Base-by-base conservation (phyloP, 2,888 invertebrate genomes). In the Dugesia japonica region DNA sequence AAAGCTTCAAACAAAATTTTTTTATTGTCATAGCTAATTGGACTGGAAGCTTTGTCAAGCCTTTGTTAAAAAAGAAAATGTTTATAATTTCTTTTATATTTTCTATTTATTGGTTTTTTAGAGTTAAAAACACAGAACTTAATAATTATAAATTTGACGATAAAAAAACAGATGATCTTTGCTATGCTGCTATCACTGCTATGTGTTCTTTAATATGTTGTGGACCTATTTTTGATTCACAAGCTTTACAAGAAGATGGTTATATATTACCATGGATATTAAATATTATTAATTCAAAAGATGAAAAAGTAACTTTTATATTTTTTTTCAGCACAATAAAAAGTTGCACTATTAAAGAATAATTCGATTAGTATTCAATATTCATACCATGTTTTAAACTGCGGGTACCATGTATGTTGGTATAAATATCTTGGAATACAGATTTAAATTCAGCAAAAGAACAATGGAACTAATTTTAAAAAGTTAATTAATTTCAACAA, bases 191-290 rank as follows among this genome's bases (percentile, higher is more conserved):
- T 15, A 84, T 88, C 0, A 81, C 93, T 87, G 95, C 97, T 0
- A 94, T 97, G 92, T 92, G 94, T 79, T 91, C 94, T 13, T 87
- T 98, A 28, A 88, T 97, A 0, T 94, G 94, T 83, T 95, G 95
- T 84, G 98, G 98, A 0, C 90, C 94, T 0, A 92, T 93, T 81
- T 97, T 95, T 84, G 92, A 94, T 81, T 88, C 90, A 0, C 88
- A 88, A 73, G 90, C 90, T 28, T 81, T 84, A 1, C 86, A 92
- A 38, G 94, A 94, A 82, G 95, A 95, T 82, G 94, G 94, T 15
- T 75, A 42, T 28, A 89, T 93, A 80, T 97, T 94, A 84, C 89
- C 91, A 76, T 97, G 95, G 95, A 87, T 98, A 76, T 92, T 93
- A 85, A 89, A 90, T 81, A 88, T 98, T 82, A 87, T 98, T 9